These are phyloP conservation scores for Drosophila acutilabella DNA, from an alignment of 2,888 invertebrate species.

Conservation along the genomic window DNA sequence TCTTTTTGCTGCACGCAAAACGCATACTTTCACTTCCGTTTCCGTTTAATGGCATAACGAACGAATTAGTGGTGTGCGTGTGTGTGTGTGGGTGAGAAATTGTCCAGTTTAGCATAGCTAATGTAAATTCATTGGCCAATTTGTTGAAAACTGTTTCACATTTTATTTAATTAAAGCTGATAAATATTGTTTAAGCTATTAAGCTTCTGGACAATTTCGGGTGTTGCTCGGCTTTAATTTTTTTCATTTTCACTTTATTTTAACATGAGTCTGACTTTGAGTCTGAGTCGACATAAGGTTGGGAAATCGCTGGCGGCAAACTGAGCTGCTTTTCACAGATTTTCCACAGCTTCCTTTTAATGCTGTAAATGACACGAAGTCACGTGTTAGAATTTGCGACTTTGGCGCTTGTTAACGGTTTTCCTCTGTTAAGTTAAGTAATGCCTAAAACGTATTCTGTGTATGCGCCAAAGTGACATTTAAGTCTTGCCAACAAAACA, in stretches of 20 bases:
- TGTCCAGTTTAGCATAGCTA: slow-evolving; percentile 13
- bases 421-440: slow-evolving; percentile 58
- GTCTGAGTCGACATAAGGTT: slow-evolving; percentile 16
- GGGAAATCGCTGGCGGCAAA: slow-evolving; percentile 22
- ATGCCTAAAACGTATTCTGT: slow-evolving; percentile 77
- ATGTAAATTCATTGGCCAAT: slow-evolving; percentile 32
- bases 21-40: slow-evolving; percentile 49
- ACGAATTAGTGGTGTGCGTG: slow-evolving; percentile 1
- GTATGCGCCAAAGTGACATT: slow-evolving; percentile 69
- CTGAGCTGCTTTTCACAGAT: slow-evolving; percentile 28
- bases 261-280: slow-evolving; percentile 1
- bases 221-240: not conserved
- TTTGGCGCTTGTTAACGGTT: slow-evolving; percentile 77
- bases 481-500: slow-evolving; percentile 61
- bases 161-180: slow-evolving; percentile 48
- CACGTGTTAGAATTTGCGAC: slow-evolving; percentile 79
- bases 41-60: slow-evolving; percentile 32
- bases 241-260: not conserved
- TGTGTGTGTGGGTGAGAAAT: slow-evolving; percentile 6
- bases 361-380: slow-evolving; percentile 81
- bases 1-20: slow-evolving; percentile 38
- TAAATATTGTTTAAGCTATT: slow-evolving; percentile 40
- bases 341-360: slow-evolving; percentile 55
- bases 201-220: slow-evolving; percentile 31
- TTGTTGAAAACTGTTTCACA: slow-evolving; percentile 12